Percentiles rank a stretch among this genome's conserved stretches.
Conservation (phyloP, 1,140 invertebrate genomes). For the Berghia stephanieae region DNA sequence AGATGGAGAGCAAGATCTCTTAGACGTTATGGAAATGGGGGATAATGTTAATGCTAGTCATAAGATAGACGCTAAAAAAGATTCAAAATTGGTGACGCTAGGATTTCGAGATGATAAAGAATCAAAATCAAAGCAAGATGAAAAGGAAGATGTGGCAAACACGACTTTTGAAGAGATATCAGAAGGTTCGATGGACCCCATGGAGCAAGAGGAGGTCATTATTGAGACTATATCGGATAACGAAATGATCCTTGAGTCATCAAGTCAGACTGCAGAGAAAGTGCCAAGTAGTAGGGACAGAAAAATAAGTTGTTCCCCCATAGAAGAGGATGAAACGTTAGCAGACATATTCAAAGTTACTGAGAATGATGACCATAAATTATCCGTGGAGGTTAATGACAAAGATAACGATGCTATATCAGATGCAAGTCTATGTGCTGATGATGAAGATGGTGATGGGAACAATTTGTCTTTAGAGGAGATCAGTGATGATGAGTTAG, state of each 20-base stretch:
- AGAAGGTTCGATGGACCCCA: slow-evolving; percentile 24
- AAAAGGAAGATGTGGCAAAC: background rate
- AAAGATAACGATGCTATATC: slow-evolving; percentile 32
- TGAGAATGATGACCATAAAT: slow-evolving; percentile 30
- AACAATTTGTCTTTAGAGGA: slow-evolving; percentile 27
- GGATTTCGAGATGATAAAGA: background rate
- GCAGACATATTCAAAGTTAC: slow-evolving; percentile 29
- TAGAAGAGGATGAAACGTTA: slow-evolving; percentile 25
- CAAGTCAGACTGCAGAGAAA: background rate
- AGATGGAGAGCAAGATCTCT: background rate
- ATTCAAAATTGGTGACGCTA: background rate
- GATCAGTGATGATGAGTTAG: slow-evolving; percentile 32
- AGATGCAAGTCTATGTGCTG: slow-evolving; percentile 29
- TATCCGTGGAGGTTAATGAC: slow-evolving; percentile 26
- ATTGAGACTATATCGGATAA: slow-evolving; percentile 17
- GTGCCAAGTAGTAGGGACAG: background rate
- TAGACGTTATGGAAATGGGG: background rate
- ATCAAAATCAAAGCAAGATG: background rate
- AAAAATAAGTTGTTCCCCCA: background rate
- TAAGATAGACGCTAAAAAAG: background rate
- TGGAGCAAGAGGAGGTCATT: slow-evolving; percentile 14
- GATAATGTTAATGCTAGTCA: background rate
- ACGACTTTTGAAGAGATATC: slow-evolving; percentile 33
- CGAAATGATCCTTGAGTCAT: slow-evolving; percentile 11
- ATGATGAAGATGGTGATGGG: slow-evolving; percentile 10